These are phyloP conservation scores for Felis catus DNA, from an alignment of 2,113 vertebrate species.

Conservation along the genomic window F.catus_Fca126_mat1.0 CM031421.1:68928001-68928500, in stretches of 20 bases:
- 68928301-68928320: neutral
- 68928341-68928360: neutral
- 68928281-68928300: neutral
- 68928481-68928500: neutral
- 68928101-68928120: neutral
- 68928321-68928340: neutral
- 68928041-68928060: neutral
- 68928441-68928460: neutral
- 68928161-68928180: neutral
- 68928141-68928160: neutral
- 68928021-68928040: neutral
- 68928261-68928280: rapidly evolving
- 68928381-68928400: neutral
- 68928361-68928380: neutral
- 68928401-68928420: neutral
- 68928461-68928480: rapidly evolving
- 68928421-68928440: neutral
- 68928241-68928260: too few species aligned
- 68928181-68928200: neutral
- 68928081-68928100: neutral
- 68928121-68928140: neutral
- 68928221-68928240: neutral
- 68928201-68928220: neutral
- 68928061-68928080: neutral
- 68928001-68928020: neutral